Evolutionary conservation across 2,888 invertebrate species (phyloP), one percentile per base, ranked within the genome.

Genomic region (Napeogenes inachia): DNA sequence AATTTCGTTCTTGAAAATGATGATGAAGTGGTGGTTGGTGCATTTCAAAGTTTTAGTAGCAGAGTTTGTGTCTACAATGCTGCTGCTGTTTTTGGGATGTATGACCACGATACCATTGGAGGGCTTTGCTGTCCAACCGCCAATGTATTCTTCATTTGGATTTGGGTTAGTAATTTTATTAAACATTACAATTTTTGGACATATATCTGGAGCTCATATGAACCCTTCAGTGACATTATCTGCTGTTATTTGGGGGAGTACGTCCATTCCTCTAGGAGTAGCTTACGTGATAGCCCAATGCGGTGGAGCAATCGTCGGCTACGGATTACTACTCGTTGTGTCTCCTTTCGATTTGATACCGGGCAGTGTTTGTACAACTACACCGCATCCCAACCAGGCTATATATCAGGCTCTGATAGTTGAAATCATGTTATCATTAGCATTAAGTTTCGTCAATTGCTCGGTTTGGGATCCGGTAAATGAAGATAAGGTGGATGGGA

Each of bases 381-480:
- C 87, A 30, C 91, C 93, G 0, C 89, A 92, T 70, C 67, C 76
- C 0, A 82, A 85, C 2, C 78, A 94, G 4, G 82, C 84, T 0
- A 67, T 75, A 1, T 73, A 83, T 10, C 92, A 94, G 80, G 93
- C 92, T 4, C 73, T 95, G 8, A 84, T 88, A 8, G 87, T 94
- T 61, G 96, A 96, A 81, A 87, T 92, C n/a, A 75, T 94, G 0
- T 89, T 94, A 33, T 94, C 96, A 0, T 85, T 89, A 3, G 87
- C 93, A 0, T 84, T 96, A 21, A 91, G 93, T 54, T 85, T 95
- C 55, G 86, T 95, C 21, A 92, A 93, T 63, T 95, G 95, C 75
- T 93, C 93, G 0, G 87, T 94, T 13, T 95, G 94, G 94, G 96
- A 96, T 78, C 93, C 93, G 13, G 88, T 94, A 60, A 94, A 95